Percentiles rank a stretch among this genome's conserved stretches.
Evolutionary conservation across 2,797 vertebrate species (phyloP).

Genomic region (Sciaenops ocellatus): DNA sequence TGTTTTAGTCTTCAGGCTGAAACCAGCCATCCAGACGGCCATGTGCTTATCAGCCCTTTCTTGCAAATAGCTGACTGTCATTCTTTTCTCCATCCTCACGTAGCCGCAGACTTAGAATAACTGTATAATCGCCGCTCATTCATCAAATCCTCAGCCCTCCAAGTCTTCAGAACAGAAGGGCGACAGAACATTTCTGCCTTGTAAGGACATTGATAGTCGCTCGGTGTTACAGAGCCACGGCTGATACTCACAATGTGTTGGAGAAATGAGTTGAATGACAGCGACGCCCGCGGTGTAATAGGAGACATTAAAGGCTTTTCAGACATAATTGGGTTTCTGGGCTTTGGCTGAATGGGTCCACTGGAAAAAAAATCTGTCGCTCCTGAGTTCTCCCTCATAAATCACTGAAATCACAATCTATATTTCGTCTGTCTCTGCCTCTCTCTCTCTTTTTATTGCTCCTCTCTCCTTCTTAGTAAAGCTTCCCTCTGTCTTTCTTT

Average conservation of each 20-base stretch:
- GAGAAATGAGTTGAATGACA: conserved; percentile 56
- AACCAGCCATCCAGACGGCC: background rate
- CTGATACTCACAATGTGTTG: conserved; percentile 40
- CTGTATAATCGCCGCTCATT: conserved; percentile 37
- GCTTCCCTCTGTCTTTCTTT: background rate
- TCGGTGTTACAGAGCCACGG: conserved; percentile 14
- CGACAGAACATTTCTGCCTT: conserved; percentile 20
- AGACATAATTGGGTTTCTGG: conserved; percentile 66
- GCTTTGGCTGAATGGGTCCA: conserved; percentile 36
- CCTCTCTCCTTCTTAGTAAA: background rate
- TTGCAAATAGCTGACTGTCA: conserved; percentile 29
- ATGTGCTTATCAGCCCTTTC: background rate
- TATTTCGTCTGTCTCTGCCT: conserved; percentile 10
- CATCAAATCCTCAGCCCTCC: conserved; percentile 30
- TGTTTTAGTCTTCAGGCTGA: background rate
- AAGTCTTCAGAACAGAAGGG: conserved; percentile 26
- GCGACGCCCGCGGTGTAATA: conserved; percentile 41
- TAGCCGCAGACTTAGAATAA: conserved; percentile 29
- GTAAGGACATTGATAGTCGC: conserved; percentile 40
- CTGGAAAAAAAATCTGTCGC: conserved; percentile 25
- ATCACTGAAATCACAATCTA: conserved; percentile 56
- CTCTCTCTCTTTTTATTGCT: conserved; percentile 1
- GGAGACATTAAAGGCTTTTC: conserved; percentile 65
- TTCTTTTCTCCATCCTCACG: conserved; percentile 1
- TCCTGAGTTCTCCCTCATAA: conserved; percentile 51